Percentiles rank a stretch among this genome's conserved stretches.
Evolutionary conservation across 1,140 invertebrate genomes (phyloP).

Genomic region (Drosophila kepulauana): DNA sequence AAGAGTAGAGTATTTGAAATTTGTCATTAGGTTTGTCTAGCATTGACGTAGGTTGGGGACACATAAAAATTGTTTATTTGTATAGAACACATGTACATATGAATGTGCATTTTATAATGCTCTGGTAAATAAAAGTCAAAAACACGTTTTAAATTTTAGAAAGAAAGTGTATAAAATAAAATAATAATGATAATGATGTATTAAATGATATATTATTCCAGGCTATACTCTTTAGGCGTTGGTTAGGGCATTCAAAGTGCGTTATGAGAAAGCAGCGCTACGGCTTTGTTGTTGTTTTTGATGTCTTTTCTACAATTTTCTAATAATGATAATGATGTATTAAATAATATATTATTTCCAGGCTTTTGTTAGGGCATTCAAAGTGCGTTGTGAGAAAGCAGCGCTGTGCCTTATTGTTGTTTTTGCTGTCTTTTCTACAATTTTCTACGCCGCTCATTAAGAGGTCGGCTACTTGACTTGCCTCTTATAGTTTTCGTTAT

Average conservation of each 20-base stretch:
- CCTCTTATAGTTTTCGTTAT: slow-evolving; percentile 32
- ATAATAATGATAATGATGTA: too few species aligned
- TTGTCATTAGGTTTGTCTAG: not conserved
- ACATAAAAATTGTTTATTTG: not conserved
- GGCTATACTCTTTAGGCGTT: too few species aligned
- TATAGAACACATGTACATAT: not conserved
- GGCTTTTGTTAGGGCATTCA: slow-evolving; percentile 6
- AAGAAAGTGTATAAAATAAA: too few species aligned
- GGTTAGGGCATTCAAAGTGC: slow-evolving; percentile 7
- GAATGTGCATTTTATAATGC: not conserved
- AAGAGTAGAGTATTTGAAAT: not conserved
- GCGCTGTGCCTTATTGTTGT: slow-evolving; percentile 3
- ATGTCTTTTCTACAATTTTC: slow-evolving; percentile 18
- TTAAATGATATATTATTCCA: too few species aligned
- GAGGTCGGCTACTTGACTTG: slow-evolving; percentile 40
- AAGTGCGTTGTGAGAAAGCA: not conserved
- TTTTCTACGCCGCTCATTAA: slow-evolving; percentile 35
- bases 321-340: not conserved
- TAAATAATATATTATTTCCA: too few species aligned
- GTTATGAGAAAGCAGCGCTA: not conserved
- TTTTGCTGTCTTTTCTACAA: not conserved
- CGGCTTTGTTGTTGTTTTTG: slow-evolving; percentile 4
- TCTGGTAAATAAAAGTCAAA: too few species aligned
- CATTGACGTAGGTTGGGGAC: not conserved
- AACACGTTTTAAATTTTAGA: too few species aligned